Percentiles rank a stretch among this genome's conserved stretches.
phyloP scores from a whole-genome alignment of 2,797 vertebrate genomes.

The Myotis vivesi region DNA sequence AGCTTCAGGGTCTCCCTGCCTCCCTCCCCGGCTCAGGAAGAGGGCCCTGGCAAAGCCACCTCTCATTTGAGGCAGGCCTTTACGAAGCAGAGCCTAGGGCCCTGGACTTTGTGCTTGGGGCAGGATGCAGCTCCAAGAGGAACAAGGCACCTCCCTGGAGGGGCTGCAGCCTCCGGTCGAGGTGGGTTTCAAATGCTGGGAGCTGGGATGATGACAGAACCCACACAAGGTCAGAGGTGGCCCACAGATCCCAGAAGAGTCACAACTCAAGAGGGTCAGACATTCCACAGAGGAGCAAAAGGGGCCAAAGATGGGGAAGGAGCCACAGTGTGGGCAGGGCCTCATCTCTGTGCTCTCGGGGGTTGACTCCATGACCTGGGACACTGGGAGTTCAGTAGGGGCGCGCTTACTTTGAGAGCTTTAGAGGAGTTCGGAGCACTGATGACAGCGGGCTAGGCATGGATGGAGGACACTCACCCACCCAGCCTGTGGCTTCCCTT shows the following conservation, averaged over 20 bases:
- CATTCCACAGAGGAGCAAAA: neutral
- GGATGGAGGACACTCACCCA: rapidly evolving
- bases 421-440: neutral
- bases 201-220: neutral
- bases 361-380: rapidly evolving
- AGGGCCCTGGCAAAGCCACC: rapidly evolving
- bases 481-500: neutral
- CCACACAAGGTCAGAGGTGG: neutral
- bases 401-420: neutral
- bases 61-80: no score
- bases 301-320: neutral
- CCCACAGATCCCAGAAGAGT: neutral
- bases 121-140: neutral
- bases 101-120: rapidly evolving
- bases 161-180: rapidly evolving
- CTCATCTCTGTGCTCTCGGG: no score
- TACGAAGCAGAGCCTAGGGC: neutral
- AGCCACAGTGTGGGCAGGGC: rapidly evolving
- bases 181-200: neutral
- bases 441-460: rapidly evolving
- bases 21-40: neutral
- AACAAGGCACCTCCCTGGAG: rapidly evolving
- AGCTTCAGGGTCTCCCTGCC: neutral
- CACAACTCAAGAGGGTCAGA: no score
- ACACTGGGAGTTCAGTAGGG: rapidly evolving